Conservation (phyloP, 2,113 vertebrate genomes). For the Erythrolamprus reginae region DNA sequence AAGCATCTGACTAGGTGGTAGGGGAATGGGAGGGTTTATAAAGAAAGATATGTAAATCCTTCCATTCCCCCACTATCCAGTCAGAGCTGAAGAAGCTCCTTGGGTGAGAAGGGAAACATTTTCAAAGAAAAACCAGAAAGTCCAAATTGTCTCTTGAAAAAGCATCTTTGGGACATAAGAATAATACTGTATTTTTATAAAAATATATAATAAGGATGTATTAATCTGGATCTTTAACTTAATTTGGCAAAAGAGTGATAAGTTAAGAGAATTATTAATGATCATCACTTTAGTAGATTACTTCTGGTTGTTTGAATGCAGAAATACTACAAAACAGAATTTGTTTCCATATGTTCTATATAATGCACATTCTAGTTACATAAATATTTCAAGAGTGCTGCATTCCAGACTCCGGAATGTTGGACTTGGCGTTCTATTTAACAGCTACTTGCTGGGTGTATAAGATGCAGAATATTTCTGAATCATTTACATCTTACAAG, state of each 20-base stretch:
- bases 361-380: not conserved
- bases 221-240: not conserved
- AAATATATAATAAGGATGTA: not conserved
- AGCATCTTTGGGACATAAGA: not conserved
- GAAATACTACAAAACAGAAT: not conserved
- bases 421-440: not conserved
- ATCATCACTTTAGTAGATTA: not conserved
- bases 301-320: not conserved
- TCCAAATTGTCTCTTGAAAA: too few species aligned
- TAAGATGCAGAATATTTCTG: not conserved
- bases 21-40: too few species aligned
- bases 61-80: too few species aligned
- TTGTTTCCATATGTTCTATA: slow-evolving; percentile 23
- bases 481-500: not conserved
- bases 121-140: too few species aligned
- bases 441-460: not conserved
- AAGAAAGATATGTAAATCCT: too few species aligned
- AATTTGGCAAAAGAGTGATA: not conserved
- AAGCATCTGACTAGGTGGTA: too few species aligned
- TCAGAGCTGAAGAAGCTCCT: too few species aligned
- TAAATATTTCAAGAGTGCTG: not conserved
- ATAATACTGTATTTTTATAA: too few species aligned
- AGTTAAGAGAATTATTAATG: not conserved
- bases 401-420: not conserved
- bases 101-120: too few species aligned